Percentiles rank a stretch among this genome's conserved stretches.
These are phyloP conservation scores for Acronicta leporina DNA, from an alignment of 2,888 invertebrate species.

Conservation along the genomic window DNA sequence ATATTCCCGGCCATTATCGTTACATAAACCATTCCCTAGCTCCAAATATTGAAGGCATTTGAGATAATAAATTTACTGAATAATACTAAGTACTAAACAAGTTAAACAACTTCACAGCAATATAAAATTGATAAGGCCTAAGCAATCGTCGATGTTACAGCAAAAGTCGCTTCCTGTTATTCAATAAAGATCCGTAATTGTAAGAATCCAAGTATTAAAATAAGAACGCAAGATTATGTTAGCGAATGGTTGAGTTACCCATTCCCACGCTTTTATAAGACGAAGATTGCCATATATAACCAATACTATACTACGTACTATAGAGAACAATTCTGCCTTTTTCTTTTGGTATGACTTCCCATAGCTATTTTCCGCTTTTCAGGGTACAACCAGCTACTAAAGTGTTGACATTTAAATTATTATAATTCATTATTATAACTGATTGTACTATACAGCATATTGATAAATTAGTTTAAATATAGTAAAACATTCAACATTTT, in stretches of 20 bases:
- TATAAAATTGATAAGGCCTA: background rate
- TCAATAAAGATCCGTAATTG: background rate
- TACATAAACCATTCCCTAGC: background rate
- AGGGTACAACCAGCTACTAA: conserved; percentile 33
- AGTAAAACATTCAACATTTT: conserved; percentile 39
- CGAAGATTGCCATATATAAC: too few species aligned
- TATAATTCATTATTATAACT: conserved; percentile 24
- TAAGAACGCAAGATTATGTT: background rate
- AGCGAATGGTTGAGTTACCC: too few species aligned
- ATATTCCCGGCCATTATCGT: background rate
- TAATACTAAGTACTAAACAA: background rate
- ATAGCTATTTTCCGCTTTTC: conserved; percentile 12
- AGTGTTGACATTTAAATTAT: conserved; percentile 17
- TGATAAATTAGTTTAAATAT: conserved; percentile 16
- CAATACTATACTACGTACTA: too few species aligned
- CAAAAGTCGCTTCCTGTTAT: background rate
- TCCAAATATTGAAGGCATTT: background rate
- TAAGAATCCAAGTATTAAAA: background rate
- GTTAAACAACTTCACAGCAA: background rate
- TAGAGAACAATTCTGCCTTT: too few species aligned
- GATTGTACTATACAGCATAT: conserved; percentile 24
- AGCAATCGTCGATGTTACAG: background rate
- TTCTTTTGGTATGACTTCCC: background rate
- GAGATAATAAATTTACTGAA: background rate
- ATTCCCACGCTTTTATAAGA: too few species aligned